Conservation (phyloP, 2,888 invertebrate species). For the Mythimna albipuncta region DNA sequence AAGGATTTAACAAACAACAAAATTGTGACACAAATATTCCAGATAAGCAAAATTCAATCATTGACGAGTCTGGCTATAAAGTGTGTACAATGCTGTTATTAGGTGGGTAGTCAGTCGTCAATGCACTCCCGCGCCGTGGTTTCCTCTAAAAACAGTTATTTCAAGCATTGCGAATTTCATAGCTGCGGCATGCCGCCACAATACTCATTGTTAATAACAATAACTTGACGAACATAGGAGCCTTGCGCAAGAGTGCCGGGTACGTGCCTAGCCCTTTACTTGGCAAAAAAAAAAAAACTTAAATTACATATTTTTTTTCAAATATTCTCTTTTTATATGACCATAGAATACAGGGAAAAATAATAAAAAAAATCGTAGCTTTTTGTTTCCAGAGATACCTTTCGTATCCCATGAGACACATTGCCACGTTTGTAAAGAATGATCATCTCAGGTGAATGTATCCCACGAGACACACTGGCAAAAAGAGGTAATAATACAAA, state of each 20-base stretch:
- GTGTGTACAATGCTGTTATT: slow-evolving; percentile 51
- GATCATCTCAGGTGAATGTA: too few species aligned
- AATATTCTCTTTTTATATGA: too few species aligned
- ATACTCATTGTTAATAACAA: slow-evolving; percentile 71
- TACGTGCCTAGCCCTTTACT: too few species aligned
- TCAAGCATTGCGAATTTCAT: slow-evolving; percentile 65
- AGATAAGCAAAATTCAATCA: slow-evolving; percentile 33
- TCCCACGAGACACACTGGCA: too few species aligned
- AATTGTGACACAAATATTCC: slow-evolving; percentile 27
- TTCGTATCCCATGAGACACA: too few species aligned
- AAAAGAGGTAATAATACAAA: too few species aligned
- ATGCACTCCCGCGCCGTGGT: slow-evolving; percentile 21
- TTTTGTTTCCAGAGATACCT: too few species aligned
- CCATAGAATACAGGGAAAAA: too few species aligned
- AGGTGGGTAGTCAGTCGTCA: slow-evolving; percentile 47
- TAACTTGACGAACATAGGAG: slow-evolving; percentile 58
- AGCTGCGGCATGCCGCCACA: slow-evolving; percentile 62
- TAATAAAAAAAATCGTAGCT: too few species aligned
- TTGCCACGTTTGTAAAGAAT: too few species aligned
- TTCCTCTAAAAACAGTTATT: slow-evolving; percentile 65
- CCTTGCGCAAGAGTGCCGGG: slow-evolving; percentile 49
- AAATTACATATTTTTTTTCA: too few species aligned
- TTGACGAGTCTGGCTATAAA: slow-evolving; percentile 47
- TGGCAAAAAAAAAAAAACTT: too few species aligned
- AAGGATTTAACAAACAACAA: slow-evolving; percentile 7